Conservation (phyloP, 2,113 vertebrate species). For the Chloebia gouldiae region DNA sequence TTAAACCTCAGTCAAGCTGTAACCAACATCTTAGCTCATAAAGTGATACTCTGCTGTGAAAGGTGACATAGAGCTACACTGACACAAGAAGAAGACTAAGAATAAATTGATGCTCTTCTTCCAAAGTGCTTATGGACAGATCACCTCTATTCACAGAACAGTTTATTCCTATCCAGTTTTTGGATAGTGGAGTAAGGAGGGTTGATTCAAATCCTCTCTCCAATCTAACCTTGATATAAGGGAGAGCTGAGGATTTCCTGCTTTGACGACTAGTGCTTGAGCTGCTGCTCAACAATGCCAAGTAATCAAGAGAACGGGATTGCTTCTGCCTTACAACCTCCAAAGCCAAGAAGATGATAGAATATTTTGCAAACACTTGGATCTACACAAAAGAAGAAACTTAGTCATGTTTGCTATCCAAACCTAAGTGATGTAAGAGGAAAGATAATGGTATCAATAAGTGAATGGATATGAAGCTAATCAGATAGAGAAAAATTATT, state of each 20-base stretch:
- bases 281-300: rapidly evolving
- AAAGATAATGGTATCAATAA: background rate
- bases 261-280: background rate
- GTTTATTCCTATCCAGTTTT: background rate
- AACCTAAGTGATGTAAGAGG: background rate
- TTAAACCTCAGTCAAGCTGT: background rate
- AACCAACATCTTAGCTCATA: background rate
- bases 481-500: background rate
- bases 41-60: background rate
- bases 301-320: rapidly evolving
- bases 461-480: background rate
- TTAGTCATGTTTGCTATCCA: background rate
- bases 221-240: background rate
- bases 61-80: background rate
- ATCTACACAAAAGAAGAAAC: background rate
- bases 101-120: background rate
- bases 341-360: background rate
- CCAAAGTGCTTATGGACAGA: background rate
- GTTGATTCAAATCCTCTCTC: background rate
- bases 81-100: background rate
- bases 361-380: background rate
- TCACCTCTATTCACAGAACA: background rate
- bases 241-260: background rate
- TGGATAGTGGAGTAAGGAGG: background rate
- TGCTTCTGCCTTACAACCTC: background rate